Evolutionary conservation across 2,888 invertebrate species (phyloP).

Genomic region (Napeogenes sylphis): DNA sequence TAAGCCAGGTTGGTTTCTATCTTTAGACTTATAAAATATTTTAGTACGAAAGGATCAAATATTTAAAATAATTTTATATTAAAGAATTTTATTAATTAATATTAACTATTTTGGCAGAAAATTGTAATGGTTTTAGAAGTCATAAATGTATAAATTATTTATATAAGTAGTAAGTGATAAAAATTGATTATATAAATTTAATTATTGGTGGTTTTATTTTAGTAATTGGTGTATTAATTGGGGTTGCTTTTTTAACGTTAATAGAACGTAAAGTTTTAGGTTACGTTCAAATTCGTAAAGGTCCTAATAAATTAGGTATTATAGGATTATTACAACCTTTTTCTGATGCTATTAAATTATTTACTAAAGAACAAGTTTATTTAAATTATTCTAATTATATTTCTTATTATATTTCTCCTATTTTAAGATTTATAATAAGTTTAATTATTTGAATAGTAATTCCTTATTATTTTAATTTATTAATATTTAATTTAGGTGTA

Average conservation of each 20-base stretch:
- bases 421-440: slow-evolving; percentile 70
- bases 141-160: slow-evolving; percentile 74
- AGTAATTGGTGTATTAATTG: slow-evolving; percentile 78
- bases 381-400: slow-evolving; percentile 78
- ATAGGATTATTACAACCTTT: slow-evolving; percentile 80
- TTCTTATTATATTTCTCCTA: slow-evolving; percentile 79
- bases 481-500: slow-evolving; percentile 77
- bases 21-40: slow-evolving; percentile 78
- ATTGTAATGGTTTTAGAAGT: slow-evolving; percentile 85
- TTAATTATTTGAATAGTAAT: slow-evolving; percentile 78
- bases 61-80: slow-evolving; percentile 73
- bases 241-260: slow-evolving; percentile 84
- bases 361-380: slow-evolving; percentile 80
- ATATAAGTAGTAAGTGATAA: slow-evolving; percentile 75
- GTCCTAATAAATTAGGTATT: slow-evolving; percentile 14
- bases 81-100: slow-evolving; percentile 51
- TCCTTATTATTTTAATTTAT: slow-evolving; percentile 75
- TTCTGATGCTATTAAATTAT: slow-evolving; percentile 84
- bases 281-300: slow-evolving; percentile 4
- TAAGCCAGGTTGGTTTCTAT: slow-evolving; percentile 92
- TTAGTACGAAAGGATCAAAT: slow-evolving; percentile 89
- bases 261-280: slow-evolving; percentile 73
- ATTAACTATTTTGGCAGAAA: slow-evolving; percentile 80
- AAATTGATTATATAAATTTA: slow-evolving; percentile 34
- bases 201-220: slow-evolving; percentile 66